These are phyloP conservation scores for Choloepus hoffmanni DNA, from an alignment of 2,113 vertebrate genomes.

Conservation along the genomic window DNA sequence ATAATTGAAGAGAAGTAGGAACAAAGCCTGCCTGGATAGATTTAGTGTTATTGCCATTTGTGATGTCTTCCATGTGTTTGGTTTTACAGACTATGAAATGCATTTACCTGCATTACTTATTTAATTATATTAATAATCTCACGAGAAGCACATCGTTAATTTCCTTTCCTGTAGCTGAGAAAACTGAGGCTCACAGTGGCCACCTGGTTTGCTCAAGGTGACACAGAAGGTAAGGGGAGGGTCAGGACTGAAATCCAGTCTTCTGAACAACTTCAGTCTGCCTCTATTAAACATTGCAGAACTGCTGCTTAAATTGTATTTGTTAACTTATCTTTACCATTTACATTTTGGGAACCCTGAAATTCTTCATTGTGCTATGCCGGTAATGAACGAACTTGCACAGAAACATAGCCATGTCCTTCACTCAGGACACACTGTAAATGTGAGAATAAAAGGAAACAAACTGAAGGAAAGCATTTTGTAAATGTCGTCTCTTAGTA, in stretches of 20 bases:
- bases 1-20: not conserved
- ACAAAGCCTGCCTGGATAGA: not conserved
- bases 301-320: not conserved
- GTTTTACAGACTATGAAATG: not conserved
- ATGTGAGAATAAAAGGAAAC: not conserved
- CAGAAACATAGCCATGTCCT: not conserved
- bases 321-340: not conserved
- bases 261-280: not conserved
- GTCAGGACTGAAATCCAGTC: not conserved
- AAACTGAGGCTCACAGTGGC: not conserved
- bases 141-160: not conserved
- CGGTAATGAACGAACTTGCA: not conserved
- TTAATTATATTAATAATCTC: not conserved
- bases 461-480: not conserved
- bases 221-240: not conserved
- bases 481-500: not conserved
- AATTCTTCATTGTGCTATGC: not conserved
- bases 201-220: not conserved
- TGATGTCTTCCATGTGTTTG: not conserved
- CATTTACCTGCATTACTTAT: not conserved
- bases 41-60: not conserved
- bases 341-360: not conserved
- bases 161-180: not conserved
- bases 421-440: not conserved
- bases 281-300: not conserved